Conservation (phyloP, 2,113 vertebrate genomes). For the Argyrosomus japonicus region DNA sequence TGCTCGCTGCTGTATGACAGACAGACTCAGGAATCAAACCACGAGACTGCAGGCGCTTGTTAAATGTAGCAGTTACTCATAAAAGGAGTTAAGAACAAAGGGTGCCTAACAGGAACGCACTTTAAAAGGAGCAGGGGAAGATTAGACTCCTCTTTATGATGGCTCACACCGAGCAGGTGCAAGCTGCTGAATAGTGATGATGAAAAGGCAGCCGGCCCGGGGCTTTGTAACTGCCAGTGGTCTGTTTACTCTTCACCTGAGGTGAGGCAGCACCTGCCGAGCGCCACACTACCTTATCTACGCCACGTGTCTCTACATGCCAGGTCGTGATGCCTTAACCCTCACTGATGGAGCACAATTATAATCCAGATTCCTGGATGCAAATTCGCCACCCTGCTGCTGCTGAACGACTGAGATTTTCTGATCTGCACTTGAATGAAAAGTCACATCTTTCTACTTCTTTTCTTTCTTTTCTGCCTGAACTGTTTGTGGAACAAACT, state of each 20-base stretch:
- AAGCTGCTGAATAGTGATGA: constrained; percentile 58
- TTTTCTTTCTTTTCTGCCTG: constrained; percentile 31
- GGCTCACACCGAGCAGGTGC: constrained; percentile 82
- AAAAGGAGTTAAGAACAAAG: constrained; percentile 61
- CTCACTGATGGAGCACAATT: constrained; percentile 1
- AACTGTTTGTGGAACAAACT: constrained; percentile 83
- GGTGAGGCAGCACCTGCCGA: constrained; percentile 84
- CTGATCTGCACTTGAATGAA: constrained; percentile 25
- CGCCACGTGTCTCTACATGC: constrained; percentile 80
- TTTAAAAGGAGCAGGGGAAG: constrained; percentile 46
- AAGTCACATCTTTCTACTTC: constrained; percentile 5
- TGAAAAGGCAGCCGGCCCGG: constrained; percentile 61
- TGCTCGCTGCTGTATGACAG: neutral
- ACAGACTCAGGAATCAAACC: constrained; percentile 6
- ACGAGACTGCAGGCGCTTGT: constrained; percentile 39
- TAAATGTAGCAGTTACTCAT: constrained; percentile 71
- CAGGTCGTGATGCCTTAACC: constrained; percentile 19
- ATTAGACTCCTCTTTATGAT: constrained; percentile 71
- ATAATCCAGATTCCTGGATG: constrained; percentile 10
- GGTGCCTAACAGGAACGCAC: constrained; percentile 21
- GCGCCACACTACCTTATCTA: constrained; percentile 67
- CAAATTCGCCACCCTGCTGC: neutral
- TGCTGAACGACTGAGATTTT: neutral
- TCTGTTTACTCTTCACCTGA: constrained; percentile 78
- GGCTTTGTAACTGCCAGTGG: constrained; percentile 59